Base-by-base conservation (phyloP, 2,888 invertebrate species). In the Cerastis rubricosa region DNA sequence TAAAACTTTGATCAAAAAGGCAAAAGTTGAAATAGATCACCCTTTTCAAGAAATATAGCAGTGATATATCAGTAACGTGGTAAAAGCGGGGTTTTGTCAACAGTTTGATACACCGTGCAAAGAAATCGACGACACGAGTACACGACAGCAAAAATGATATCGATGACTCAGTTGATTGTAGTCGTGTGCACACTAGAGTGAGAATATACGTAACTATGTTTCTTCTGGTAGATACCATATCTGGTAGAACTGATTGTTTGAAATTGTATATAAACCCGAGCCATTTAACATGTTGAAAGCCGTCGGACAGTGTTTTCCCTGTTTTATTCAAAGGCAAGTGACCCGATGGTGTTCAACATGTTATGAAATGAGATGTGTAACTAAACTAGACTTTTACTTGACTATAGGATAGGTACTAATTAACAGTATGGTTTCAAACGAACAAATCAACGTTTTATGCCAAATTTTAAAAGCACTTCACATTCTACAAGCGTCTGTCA, bases 71-170 rank as follows among this genome's bases (percentile, higher is more conserved):
- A 59, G 51, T 19, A 49, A 35, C 35, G 61, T 67, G 54, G 35
- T 80, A 80, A 85, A 72, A 85, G 74, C 70, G 7, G 14, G 29
- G 35, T 80, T 65, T 45, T 69, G 65, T 70, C 64, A 69, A 79
- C 67, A 63, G 64, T 71, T 45, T 43, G 61, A 72, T 85, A 66
- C 40, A 74, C 51, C 67, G 40, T 11, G 43, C n/a, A 80, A 81
- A 85, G 66, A 57, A 65, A 73, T 8, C 54, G 25, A 35, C 22
- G 69, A n/a, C n/a, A n/a, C n/a, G n/a, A n/a, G n/a, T n/a, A 63
- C 43, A 63, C 43, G 25, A 66, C 43, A 64, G 6, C 72, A 71
- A 72, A 59, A 70, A 35, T 69, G 54, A 45, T 66, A 83, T 69
- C 35, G 59, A 80, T 73, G 43, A 84, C 84, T 35, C 5, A 45